Evolutionary conservation across 2,797 vertebrate genomes (phyloP).

Genomic region (Eulemur coronatus): DNA sequence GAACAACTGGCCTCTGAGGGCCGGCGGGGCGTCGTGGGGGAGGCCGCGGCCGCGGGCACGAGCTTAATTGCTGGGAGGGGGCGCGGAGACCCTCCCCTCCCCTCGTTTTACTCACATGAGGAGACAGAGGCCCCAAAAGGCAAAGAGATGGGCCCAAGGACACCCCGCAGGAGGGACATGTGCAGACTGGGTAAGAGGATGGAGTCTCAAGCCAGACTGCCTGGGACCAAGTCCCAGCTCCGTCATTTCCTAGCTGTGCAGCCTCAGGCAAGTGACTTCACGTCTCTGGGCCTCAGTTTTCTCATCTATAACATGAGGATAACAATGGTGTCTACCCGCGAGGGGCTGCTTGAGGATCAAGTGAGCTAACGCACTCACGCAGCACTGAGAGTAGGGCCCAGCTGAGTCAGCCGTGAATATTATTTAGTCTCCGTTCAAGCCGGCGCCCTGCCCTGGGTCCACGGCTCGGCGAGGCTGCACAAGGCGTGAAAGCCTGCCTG

Average conservation of each 20-base stretch:
- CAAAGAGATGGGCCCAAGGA: neutral
- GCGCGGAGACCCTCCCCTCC: rapidly evolving
- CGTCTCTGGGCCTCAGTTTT: neutral
- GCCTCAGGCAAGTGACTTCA: neutral
- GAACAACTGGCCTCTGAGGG: neutral
- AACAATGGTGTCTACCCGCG: rapidly evolving
- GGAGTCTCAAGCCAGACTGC: no score
- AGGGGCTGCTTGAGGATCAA: neutral
- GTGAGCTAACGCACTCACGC: neutral
- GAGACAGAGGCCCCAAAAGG: neutral
- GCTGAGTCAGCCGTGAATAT: rapidly evolving
- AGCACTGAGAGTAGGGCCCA: neutral
- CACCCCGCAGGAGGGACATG: rapidly evolving
- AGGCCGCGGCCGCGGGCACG: rapidly evolving
- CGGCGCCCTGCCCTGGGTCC: rapidly evolving
- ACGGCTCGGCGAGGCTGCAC: rapidly evolving
- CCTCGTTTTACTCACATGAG: rapidly evolving
- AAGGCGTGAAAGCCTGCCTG: rapidly evolving
- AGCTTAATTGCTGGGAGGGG: neutral
- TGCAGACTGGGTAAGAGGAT: rapidly evolving
- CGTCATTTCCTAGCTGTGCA: neutral
- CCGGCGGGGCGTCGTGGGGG: neutral
- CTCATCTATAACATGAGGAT: neutral
- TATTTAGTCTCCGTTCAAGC: rapidly evolving
- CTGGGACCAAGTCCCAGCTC: neutral